Percentiles rank a stretch among this genome's conserved stretches.
These are phyloP conservation scores for Pheosia gnoma DNA, from an alignment of 2,888 invertebrate species.

Conservation along the genomic window DNA sequence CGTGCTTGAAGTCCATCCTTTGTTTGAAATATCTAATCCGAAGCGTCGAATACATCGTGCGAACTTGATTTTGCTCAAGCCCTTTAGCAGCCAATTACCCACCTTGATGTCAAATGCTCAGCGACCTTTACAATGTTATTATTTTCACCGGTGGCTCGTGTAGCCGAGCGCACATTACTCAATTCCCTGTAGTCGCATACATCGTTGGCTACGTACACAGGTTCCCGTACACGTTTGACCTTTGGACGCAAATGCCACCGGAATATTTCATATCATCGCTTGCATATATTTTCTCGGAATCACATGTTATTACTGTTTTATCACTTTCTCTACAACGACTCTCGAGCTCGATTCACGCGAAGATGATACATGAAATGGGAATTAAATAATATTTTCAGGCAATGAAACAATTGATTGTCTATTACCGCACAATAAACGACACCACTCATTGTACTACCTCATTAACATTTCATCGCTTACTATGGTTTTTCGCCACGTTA, in stretches of 20 bases:
- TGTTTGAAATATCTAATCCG: neutral
- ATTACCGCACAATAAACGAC: neutral
- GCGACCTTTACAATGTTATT: conserved; percentile 42
- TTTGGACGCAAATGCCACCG: conserved; percentile 45
- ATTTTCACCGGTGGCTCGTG: conserved; percentile 30
- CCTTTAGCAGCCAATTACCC: conserved; percentile 10
- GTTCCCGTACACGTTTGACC: conserved; percentile 42
- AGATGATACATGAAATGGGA: no score
- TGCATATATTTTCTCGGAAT: conserved; percentile 21
- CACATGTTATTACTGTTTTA: conserved; percentile 2
- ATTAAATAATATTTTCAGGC: no score
- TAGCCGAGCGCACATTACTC: conserved; percentile 28
- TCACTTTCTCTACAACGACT: neutral
- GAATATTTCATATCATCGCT: conserved; percentile 34
- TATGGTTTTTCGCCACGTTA: conserved; percentile 12
- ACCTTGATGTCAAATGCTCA: conserved; percentile 31
- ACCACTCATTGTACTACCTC: no score
- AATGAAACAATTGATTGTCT: no score
- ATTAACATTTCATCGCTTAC: conserved; percentile 12
- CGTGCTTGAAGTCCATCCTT: neutral
- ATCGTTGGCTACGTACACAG: conserved; percentile 17
- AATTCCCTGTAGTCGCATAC: conserved; percentile 30
- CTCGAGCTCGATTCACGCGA: neutral
- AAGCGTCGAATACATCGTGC: conserved; percentile 1
- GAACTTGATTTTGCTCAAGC: conserved; percentile 6